Evolutionary conservation across 2,888 invertebrate genomes (phyloP).

Genomic region (Thereva nobilitata): DNA sequence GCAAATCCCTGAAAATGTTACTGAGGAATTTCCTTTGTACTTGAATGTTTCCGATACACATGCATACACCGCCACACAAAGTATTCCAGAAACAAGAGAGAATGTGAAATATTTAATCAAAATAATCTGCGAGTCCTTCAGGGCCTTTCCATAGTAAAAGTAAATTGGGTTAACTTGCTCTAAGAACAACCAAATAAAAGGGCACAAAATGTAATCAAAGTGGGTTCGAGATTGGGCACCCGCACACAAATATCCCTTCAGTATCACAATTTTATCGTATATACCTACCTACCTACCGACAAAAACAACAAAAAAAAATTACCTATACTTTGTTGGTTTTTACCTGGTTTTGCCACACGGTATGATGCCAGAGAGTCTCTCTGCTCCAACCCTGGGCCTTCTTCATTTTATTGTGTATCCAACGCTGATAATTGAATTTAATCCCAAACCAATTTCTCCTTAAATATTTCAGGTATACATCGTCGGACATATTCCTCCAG

Average conservation of each 20-base stretch:
- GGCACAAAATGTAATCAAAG: slow-evolving; percentile 36
- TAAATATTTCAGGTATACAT: slow-evolving; percentile 75
- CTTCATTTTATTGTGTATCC: slow-evolving; percentile 7
- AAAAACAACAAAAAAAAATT: no score
- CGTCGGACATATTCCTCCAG: slow-evolving; percentile 88
- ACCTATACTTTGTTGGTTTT: no score
- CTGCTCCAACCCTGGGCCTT: background rate
- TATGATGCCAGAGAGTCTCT: no score
- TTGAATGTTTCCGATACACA: no score
- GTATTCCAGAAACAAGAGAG: slow-evolving; percentile 12
- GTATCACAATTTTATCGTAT: no score
- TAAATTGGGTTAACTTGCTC: slow-evolving; percentile 35
- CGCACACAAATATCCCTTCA: slow-evolving; percentile 8
- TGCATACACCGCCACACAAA: slow-evolving; percentile 7
- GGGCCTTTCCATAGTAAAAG: slow-evolving; percentile 25
- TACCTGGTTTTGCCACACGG: no score
- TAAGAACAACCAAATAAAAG: slow-evolving; percentile 27
- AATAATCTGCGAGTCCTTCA: slow-evolving; percentile 35
- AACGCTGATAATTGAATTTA: slow-evolving; percentile 39
- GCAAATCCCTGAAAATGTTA: slow-evolving; percentile 23
- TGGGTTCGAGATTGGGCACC: slow-evolving; percentile 24
- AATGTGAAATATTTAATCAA: slow-evolving; percentile 38
- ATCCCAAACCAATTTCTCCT: slow-evolving; percentile 38
- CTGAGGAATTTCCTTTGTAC: slow-evolving; percentile 14
- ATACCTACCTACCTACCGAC: no score